phyloP scores from a whole-genome alignment of 2,888 invertebrate species.

The Pherbina coryleti region DNA sequence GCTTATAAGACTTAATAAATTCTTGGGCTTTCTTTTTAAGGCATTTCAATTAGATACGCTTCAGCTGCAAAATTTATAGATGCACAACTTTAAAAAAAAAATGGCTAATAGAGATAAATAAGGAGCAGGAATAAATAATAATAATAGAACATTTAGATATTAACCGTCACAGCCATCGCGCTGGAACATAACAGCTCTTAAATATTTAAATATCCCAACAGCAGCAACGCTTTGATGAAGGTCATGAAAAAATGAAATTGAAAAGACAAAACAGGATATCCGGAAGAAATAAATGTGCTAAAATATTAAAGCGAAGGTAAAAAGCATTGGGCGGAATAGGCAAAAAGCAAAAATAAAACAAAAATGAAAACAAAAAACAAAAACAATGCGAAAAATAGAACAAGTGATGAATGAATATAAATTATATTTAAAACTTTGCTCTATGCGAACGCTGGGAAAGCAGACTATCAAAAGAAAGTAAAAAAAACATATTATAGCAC shows the following conservation, averaged over 20 bases:
- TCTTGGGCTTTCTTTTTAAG: neutral
- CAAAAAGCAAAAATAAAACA: neutral
- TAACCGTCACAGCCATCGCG: neutral
- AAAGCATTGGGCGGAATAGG: neutral
- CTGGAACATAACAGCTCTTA: neutral
- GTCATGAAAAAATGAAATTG: neutral
- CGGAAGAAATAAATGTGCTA: neutral
- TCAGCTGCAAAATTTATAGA: neutral
- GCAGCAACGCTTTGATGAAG: neutral
- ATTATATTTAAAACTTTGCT: neutral
- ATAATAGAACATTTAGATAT: neutral
- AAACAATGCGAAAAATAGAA: neutral
- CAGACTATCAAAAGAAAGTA: neutral
- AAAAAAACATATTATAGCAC: too few relatives aligned
- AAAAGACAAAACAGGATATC: neutral
- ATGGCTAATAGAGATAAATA: neutral
- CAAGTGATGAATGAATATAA: neutral
- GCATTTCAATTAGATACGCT: neutral
- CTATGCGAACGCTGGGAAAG: neutral
- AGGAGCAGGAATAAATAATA: neutral
- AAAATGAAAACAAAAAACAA: neutral
- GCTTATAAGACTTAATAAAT: too few relatives aligned
- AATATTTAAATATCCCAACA: slow-evolving; percentile 5
- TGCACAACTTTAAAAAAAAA: neutral
- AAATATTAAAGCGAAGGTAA: neutral